phyloP scores from a whole-genome alignment of 2,113 vertebrate genomes.

The Alouatta palliata region DNA sequence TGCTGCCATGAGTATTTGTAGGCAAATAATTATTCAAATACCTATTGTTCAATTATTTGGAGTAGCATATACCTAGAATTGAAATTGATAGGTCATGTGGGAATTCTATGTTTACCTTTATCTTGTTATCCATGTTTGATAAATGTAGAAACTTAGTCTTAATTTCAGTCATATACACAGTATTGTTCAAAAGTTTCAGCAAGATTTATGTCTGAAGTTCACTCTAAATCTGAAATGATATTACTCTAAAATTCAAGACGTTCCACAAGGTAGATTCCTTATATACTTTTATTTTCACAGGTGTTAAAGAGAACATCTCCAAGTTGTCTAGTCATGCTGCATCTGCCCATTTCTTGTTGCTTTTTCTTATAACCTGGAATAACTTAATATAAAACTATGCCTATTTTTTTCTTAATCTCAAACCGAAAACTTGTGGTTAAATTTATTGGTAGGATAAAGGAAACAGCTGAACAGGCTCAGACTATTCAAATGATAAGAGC shows the following conservation, averaged over 20 bases:
- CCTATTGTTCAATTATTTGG: not conserved
- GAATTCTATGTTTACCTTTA: not conserved
- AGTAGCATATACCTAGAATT: not conserved
- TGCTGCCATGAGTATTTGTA: not conserved
- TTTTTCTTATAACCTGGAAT: not conserved
- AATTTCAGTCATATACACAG: not conserved
- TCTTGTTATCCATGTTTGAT: not conserved
- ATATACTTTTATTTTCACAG: not conserved
- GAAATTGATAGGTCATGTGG: not conserved
- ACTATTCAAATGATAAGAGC: not conserved
- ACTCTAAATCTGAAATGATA: not conserved
- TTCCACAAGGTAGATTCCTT: not conserved
- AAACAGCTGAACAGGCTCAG: not conserved
- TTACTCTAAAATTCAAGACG: not conserved
- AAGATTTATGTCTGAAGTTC: not conserved
- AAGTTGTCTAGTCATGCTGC: not conserved
- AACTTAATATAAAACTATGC: not conserved
- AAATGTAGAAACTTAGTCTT: not conserved
- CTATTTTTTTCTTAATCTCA: not conserved
- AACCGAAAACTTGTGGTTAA: not conserved
- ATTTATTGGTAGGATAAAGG: not conserved
- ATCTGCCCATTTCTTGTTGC: not conserved
- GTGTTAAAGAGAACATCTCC: not conserved
- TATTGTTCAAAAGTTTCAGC: not conserved
- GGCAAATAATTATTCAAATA: not conserved